These are phyloP conservation scores for Dipodomys merriami DNA, from an alignment of 2,113 vertebrate genomes.

Conservation along the genomic window DNA sequence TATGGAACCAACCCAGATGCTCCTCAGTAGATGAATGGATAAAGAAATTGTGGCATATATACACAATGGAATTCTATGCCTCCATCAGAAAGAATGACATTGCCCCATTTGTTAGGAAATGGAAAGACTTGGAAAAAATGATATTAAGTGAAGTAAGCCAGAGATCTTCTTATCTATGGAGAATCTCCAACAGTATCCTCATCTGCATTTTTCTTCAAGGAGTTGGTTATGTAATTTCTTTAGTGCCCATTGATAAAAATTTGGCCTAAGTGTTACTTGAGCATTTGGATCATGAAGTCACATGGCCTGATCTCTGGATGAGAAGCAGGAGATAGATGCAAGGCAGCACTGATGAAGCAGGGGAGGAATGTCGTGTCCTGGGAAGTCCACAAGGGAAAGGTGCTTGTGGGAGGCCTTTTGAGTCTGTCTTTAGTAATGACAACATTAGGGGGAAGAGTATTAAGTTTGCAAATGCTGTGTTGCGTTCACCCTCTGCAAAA, in stretches of 20 bases:
- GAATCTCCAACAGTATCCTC: not conserved
- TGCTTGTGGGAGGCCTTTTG: rapidly evolving
- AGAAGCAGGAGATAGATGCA: not conserved
- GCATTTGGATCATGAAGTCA: not conserved
- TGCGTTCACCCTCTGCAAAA: too few relatives aligned
- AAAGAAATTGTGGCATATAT: too few relatives aligned
- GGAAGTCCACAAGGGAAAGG: rapidly evolving
- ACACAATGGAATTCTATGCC: too few relatives aligned
- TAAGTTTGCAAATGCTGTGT: too few relatives aligned
- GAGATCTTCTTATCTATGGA: not conserved
- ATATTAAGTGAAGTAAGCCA: too few relatives aligned
- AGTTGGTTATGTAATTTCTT: not conserved
- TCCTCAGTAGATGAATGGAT: too few relatives aligned
- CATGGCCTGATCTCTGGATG: not conserved
- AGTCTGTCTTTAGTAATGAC: not conserved
- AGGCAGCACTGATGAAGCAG: not conserved
- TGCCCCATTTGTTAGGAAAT: too few relatives aligned
- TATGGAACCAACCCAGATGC: too few relatives aligned
- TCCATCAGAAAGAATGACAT: too few relatives aligned
- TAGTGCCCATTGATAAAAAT: not conserved
- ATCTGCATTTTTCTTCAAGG: not conserved
- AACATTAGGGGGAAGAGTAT: not conserved
- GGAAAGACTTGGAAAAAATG: too few relatives aligned
- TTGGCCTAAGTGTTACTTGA: not conserved
- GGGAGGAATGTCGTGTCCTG: too few relatives aligned